Percentiles rank a stretch among this genome's conserved stretches.
Conservation (phyloP, 2,113 vertebrate species). For the Atrichornis clamosus region DNA sequence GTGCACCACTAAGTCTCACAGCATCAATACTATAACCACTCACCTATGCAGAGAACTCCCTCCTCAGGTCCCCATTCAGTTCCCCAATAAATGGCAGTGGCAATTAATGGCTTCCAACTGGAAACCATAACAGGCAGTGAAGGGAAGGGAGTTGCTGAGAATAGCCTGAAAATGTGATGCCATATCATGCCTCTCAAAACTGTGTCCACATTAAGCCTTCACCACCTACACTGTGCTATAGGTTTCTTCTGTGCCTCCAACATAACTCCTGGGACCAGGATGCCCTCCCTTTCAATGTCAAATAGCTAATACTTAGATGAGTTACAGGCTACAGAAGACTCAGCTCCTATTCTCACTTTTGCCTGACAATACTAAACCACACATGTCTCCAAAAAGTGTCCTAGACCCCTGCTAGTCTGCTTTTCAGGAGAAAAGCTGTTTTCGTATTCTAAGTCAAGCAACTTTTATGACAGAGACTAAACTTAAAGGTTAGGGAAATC, state of each 20-base stretch:
- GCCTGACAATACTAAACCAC: neutral
- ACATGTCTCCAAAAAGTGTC: neutral
- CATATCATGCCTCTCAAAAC: neutral
- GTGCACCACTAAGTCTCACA: neutral
- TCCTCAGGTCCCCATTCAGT: neutral
- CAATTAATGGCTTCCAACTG: accelerated
- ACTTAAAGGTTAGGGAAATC: neutral
- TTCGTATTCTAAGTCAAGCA: neutral
- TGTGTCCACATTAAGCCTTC: neutral
- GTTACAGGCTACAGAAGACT: neutral
- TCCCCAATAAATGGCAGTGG: neutral
- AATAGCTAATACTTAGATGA: neutral
- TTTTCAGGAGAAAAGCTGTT: neutral
- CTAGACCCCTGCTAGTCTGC: neutral
- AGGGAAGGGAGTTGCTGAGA: neutral
- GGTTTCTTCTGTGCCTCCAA: neutral
- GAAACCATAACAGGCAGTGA: neutral
- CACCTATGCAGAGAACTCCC: neutral
- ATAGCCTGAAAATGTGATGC: neutral
- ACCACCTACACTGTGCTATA: neutral
- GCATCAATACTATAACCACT: neutral
- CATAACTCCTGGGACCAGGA: neutral
- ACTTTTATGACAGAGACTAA: neutral
- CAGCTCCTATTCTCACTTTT: neutral
- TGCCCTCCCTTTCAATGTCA: neutral